Percentiles rank a stretch among this genome's conserved stretches.
Conservation (phyloP, 2,888 invertebrate genomes). For the Labia minor region DNA sequence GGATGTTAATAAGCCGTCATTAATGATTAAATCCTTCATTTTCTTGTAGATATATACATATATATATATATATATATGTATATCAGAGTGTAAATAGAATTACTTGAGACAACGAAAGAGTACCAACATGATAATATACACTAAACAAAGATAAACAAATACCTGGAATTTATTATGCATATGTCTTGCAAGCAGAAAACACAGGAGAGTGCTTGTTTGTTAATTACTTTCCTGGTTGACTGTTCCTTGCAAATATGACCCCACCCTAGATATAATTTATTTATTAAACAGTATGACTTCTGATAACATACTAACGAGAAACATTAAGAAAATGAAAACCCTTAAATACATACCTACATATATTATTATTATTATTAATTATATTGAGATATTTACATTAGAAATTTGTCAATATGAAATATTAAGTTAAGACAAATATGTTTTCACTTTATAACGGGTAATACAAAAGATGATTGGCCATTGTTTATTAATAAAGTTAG, state of each 20-base stretch:
- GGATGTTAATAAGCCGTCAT: not conserved
- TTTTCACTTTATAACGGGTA: too few relatives aligned
- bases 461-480: too few relatives aligned
- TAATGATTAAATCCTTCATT: slow-evolving; percentile 2
- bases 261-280: slow-evolving; percentile 6
- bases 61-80: too few relatives aligned
- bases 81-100: not conserved
- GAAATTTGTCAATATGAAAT: too few relatives aligned
- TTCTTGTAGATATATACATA: too few relatives aligned
- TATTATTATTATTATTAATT: too few relatives aligned
- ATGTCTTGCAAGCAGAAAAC: slow-evolving; percentile 1
- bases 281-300: not conserved
- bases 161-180: slow-evolving; percentile 8
- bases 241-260: not conserved
- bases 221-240: not conserved
- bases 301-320: not conserved
- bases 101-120: not conserved
- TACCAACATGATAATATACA: not conserved
- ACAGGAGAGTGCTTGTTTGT: slow-evolving; percentile 13
- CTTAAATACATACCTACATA: too few relatives aligned
- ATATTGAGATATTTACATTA: too few relatives aligned
- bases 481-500: too few relatives aligned
- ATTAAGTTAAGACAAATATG: too few relatives aligned
- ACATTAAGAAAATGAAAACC: too few relatives aligned
- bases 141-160: slow-evolving; percentile 2